Base-by-base conservation (phyloP, 2,797 vertebrate species). In the Acanthornis magna region DNA sequence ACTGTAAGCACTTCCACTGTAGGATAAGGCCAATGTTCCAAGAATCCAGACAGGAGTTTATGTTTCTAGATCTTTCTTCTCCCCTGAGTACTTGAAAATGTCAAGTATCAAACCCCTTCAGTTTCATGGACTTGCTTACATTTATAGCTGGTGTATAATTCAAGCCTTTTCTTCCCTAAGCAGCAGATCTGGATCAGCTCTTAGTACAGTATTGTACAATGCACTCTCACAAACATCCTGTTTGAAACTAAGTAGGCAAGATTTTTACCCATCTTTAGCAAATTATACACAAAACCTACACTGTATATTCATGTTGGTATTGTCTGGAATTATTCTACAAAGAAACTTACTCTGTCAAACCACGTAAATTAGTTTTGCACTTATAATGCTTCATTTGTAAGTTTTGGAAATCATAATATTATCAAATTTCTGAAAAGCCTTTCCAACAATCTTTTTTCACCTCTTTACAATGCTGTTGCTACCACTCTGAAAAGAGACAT, bases 371-470 rank as follows among this genome's bases (percentile, higher is more conserved):
- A 61, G 13, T 45, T 82, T n/a, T 50, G 14, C 48, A 73, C 22
- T 57, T 40, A n/a, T 0, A 65, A 38, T 20, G 58, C 9, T 51
- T 60, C 2, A 27, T 5, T 32, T 62, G 0, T 29, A 16, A 32
- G 8, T 68, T 86, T 61, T 61, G 7, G 38, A 81, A 84, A 83
- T 54, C 16, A 7, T 22, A 47, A 4, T 22, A 32, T n/a, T 66
- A 75, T 10, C 5, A 58, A 34, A 65, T 53, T 61, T 75, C 54
- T 90, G 36, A 83, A 68, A 84, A 73, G 27, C 36, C 21, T 61
- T 78, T 70, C 26, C 30, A 78, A 23, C 22, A 40, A 88, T 38
- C 29, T 60, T 10, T 47, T 16, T 25, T 74, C 38, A 38, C 8
- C 21, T 82, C 43, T 27, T 86, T 73, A 70, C 7, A 26, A 76